These are phyloP conservation scores for Desmodus rotundus DNA, from an alignment of 2,113 vertebrate genomes.

Conservation along the genomic window DNA sequence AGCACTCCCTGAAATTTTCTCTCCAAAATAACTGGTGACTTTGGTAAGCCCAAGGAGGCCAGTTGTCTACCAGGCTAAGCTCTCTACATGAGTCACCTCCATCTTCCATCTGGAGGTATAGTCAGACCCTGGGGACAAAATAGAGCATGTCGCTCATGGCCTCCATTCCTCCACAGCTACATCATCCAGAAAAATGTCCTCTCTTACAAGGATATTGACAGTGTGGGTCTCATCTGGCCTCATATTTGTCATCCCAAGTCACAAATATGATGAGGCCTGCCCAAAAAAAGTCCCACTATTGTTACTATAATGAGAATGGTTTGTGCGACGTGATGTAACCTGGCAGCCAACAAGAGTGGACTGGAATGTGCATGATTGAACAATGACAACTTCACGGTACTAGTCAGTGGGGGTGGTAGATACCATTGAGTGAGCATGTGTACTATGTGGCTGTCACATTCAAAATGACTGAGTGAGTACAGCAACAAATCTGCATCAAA, in stretches of 20 bases:
- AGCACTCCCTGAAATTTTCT: neutral
- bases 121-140: neutral
- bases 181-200: neutral
- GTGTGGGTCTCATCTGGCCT: neutral
- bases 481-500: too few species aligned
- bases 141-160: neutral
- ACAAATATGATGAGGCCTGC: neutral
- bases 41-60: neutral
- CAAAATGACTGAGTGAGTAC: too few species aligned
- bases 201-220: neutral
- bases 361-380: too few species aligned
- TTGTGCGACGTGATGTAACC: too few species aligned
- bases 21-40: neutral
- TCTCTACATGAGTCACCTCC: neutral
- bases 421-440: too few species aligned
- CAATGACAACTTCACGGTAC: too few species aligned
- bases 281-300: too few species aligned
- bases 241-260: neutral
- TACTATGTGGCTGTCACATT: too few species aligned
- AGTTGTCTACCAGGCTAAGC: neutral
- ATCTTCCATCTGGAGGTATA: neutral
- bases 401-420: too few species aligned
- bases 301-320: too few species aligned
- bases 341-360: too few species aligned
- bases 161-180: neutral